Evolutionary conservation across 2,113 vertebrate species (phyloP).

Genomic region (Varanus komodoensis): DNA sequence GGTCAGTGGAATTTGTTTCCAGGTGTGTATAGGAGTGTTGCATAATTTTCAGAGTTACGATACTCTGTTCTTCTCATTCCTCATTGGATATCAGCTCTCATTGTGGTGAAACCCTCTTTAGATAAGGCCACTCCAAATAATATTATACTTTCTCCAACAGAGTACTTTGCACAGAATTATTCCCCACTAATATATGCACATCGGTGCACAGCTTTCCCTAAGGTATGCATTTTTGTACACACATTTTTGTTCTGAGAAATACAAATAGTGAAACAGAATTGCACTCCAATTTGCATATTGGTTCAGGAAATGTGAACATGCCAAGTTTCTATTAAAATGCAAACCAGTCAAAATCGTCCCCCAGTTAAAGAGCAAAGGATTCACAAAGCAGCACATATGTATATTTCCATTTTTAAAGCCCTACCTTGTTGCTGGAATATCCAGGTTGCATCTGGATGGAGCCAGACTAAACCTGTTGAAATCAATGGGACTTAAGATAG

Average conservation of each 20-base stretch:
- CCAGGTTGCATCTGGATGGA: too few relatives aligned
- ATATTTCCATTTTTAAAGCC: too few relatives aligned
- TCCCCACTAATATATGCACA: background rate
- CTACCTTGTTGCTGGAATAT: background rate
- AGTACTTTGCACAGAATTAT: too few relatives aligned
- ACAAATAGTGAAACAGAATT: background rate
- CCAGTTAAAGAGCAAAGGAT: background rate
- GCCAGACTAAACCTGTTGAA: too few relatives aligned
- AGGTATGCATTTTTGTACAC: background rate
- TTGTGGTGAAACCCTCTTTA: too few relatives aligned
- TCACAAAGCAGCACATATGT: background rate
- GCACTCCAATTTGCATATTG: background rate
- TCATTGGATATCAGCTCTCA: too few relatives aligned
- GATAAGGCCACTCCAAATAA: too few relatives aligned
- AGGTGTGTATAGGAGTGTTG: too few relatives aligned
- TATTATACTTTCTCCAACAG: too few relatives aligned
- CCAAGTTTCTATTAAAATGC: background rate
- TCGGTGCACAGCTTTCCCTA: background rate
- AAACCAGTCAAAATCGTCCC: background rate
- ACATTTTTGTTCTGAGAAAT: background rate
- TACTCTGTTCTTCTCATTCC: too few relatives aligned
- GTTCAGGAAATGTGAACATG: background rate
- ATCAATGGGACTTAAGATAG: too few relatives aligned
- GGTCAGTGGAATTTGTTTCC: conserved; percentile 15
- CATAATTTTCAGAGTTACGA: too few relatives aligned